Conservation (phyloP, 2,888 invertebrate genomes). For the Seira ritae region DNA sequence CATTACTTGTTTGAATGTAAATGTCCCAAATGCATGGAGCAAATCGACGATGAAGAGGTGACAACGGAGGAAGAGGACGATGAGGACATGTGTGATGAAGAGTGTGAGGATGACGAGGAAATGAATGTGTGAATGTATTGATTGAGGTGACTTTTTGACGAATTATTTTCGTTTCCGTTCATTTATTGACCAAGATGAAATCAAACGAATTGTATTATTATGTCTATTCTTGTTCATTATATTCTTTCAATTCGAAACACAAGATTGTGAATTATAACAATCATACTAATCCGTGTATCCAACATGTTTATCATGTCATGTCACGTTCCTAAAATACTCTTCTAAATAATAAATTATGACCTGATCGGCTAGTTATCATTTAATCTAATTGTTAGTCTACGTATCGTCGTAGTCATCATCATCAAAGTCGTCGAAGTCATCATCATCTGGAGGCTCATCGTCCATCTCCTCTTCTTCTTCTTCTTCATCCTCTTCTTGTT, state of each 20-base stretch:
- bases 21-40: slow-evolving; percentile 86
- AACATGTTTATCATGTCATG: slow-evolving; percentile 16
- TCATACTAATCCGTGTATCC: too few species aligned
- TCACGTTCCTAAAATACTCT: too few species aligned
- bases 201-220: too few species aligned
- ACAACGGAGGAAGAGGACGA: slow-evolving; percentile 84
- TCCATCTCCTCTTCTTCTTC: slow-evolving; percentile 60
- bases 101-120: slow-evolving; percentile 76
- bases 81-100: slow-evolving; percentile 79
- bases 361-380: too few species aligned
- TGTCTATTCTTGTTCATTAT: too few species aligned
- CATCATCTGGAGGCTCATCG: slow-evolving; percentile 26
- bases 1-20: slow-evolving; percentile 89
- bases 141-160: too few species aligned
- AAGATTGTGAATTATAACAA: too few species aligned
- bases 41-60: slow-evolving; percentile 85
- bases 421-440: slow-evolving; percentile 29
- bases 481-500: slow-evolving; percentile 50
- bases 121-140: slow-evolving; percentile 48
- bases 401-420: slow-evolving; percentile 47
- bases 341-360: too few species aligned
- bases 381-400: too few species aligned
- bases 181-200: too few species aligned
- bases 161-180: too few species aligned
- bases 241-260: too few species aligned